phyloP scores from a whole-genome alignment of 2,797 vertebrate genomes.

The Hoplostethus atlanticus region DNA sequence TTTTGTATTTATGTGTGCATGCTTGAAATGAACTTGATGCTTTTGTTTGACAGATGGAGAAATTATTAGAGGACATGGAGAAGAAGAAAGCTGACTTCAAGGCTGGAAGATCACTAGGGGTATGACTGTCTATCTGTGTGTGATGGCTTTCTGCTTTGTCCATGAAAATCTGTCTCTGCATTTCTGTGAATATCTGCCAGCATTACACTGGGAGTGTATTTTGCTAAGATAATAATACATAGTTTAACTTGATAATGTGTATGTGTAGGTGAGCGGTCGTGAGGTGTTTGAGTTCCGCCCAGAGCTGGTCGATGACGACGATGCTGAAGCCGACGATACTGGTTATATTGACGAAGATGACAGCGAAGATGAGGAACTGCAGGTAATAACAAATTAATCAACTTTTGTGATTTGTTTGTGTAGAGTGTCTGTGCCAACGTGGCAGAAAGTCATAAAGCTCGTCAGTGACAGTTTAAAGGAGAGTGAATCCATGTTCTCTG shows the following conservation, averaged over 20 bases:
- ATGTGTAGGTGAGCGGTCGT: slow-evolving; percentile 92
- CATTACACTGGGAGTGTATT: too few relatives aligned
- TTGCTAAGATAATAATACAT: neutral
- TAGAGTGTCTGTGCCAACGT: too few relatives aligned
- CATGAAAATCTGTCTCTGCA: too few relatives aligned
- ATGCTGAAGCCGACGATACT: slow-evolving; percentile 94
- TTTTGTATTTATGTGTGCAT: neutral
- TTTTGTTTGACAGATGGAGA: slow-evolving; percentile 82
- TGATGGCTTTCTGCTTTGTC: neutral
- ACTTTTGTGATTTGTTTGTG: neutral
- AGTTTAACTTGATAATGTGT: neutral
- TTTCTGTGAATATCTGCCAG: too few relatives aligned
- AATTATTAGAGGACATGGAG: slow-evolving; percentile 94
- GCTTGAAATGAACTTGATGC: neutral
- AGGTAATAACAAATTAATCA: slow-evolving; percentile 44
- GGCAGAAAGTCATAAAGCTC: neutral
- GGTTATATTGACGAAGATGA: slow-evolving; percentile 73
- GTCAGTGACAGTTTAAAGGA: neutral
- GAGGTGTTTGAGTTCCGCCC: slow-evolving; percentile 98
- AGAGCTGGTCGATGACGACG: slow-evolving; percentile 94
- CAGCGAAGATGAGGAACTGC: slow-evolving; percentile 71
- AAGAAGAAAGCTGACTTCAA: slow-evolving; percentile 98
- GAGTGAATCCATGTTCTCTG: neutral
- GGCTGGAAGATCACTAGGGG: slow-evolving; percentile 94
- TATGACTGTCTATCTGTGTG: slow-evolving; percentile 70